Base-by-base conservation (phyloP, 2,113 vertebrate genomes). In the Pluvialis apricaria region DNA sequence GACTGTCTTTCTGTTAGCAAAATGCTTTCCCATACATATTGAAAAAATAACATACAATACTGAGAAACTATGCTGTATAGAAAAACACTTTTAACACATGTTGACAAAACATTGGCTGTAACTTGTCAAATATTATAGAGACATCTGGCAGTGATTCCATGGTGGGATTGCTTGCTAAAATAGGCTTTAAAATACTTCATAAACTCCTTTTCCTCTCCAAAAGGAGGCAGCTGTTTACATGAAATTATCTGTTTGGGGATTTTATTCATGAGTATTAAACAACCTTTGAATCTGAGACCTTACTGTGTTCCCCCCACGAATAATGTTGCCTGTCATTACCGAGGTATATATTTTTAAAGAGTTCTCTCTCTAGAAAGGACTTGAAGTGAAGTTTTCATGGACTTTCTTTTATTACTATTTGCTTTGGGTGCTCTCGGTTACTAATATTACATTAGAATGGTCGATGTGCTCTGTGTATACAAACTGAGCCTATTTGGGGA, bases 91-190 rank as follows among this genome's bases (percentile, higher is more conserved):
- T n/a, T 64, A 72, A 82, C 62, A 76, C 57, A 13, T 72, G 31
- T 69, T 94, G 78, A 91, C 45, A 88, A 91, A 96, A 88, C 10
- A 19, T 47, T 77, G 70, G 45, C 62, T 92, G 73, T 75, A 92
- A 57, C 52, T 87, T 90, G 82, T 80, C 64, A 90, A 76, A 62
- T 88, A 62, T 75, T 72, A 58, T 11, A 73, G 55, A 82, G 34
- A 40, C 82, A 94, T 83, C 90, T 97, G 92, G 77, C 49, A 89
- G 54, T 73, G 32, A 94, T 88, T 92, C 58, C 26, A 11, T 58
- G 38, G n/a, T 71, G 80, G 47, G 47, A 55, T 42, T 88, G 38
- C 54, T 92, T 77, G 60, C 26, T 87, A 52, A 88, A 95, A 66
- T 66, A 54, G 75, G 15, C 45, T 93, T 92, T 55, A 34, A 87